These are phyloP conservation scores for Camponotus pennsylvanicus DNA, from an alignment of 1,140 invertebrate genomes.

Conservation along the genomic window DNA sequence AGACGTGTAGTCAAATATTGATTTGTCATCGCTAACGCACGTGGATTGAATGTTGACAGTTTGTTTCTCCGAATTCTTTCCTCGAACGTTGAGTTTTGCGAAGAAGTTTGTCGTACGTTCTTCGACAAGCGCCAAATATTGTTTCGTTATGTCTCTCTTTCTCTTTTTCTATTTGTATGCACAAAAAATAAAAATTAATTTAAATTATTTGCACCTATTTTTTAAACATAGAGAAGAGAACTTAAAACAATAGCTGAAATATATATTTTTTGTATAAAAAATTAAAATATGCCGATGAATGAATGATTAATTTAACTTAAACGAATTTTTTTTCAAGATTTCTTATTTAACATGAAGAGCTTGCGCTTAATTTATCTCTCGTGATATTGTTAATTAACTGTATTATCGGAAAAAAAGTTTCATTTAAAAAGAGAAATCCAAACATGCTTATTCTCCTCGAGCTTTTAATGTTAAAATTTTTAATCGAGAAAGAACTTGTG, in stretches of 20 bases:
- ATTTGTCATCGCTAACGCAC: not conserved
- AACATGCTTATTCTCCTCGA: not conserved
- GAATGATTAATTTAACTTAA: conserved; percentile 4
- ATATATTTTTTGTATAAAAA: not conserved
- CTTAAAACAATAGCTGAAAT: not conserved
- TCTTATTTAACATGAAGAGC: not conserved
- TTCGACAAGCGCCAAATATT: not conserved
- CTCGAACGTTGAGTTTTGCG: not conserved
- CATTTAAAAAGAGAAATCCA: not conserved
- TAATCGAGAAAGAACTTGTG: not conserved
- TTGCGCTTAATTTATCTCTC: not conserved
- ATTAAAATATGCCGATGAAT: not conserved
- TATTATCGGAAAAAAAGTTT: not conserved
- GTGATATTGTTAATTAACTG: not conserved
- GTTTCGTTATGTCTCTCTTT: too few species aligned
- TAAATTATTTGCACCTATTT: not conserved
- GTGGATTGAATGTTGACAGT: not conserved
- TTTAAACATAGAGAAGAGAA: too few species aligned
- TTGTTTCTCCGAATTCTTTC: not conserved
- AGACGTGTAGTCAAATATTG: conserved; percentile 33
- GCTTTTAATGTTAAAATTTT: not conserved
- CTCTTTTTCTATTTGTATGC: too few species aligned
- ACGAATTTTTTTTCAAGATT: not conserved
- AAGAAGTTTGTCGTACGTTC: not conserved
- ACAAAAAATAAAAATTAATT: not conserved